Conservation (phyloP, 2,113 vertebrate genomes). For the Maccullochella peelii region DNA sequence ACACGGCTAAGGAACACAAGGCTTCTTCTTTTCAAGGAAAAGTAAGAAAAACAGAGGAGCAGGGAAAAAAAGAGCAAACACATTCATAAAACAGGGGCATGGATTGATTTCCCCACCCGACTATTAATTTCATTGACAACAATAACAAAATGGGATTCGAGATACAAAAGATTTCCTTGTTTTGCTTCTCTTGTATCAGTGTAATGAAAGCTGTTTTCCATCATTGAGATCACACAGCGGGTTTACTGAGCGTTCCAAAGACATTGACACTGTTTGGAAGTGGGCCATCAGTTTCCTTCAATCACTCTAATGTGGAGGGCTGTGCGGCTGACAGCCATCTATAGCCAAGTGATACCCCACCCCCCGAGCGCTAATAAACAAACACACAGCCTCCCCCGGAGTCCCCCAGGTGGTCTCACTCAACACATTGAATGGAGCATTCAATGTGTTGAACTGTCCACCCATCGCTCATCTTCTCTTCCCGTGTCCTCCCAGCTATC, state of each 20-base stretch:
- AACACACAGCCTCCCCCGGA: constrained; percentile 65
- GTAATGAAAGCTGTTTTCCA: constrained; percentile 70
- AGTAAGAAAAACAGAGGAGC: constrained; percentile 3
- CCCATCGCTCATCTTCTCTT: constrained; percentile 65
- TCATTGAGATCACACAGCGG: constrained; percentile 67
- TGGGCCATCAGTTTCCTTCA: constrained; percentile 75
- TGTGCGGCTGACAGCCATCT: constrained; percentile 67
- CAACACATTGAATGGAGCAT: constrained; percentile 74
- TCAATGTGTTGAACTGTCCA: too few relatives aligned
- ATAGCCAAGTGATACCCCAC: constrained; percentile 60
- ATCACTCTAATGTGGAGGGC: constrained; percentile 71
- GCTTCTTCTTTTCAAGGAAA: constrained; percentile 32
- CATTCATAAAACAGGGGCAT: constrained; percentile 26
- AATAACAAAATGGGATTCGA: constrained; percentile 39
- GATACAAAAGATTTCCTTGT: constrained; percentile 65
- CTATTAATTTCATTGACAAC: constrained; percentile 42
- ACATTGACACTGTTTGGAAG: constrained; percentile 78
- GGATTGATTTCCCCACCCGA: constrained; percentile 32
- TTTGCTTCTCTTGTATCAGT: constrained; percentile 63
- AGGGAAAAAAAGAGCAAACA: not conserved
- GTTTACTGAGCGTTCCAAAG: constrained; percentile 50
- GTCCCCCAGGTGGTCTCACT: constrained; percentile 77
- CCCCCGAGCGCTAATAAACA: constrained; percentile 70
- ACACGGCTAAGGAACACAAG: constrained; percentile 14
- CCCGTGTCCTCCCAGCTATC: constrained; percentile 16